phyloP scores from a whole-genome alignment of 2,797 vertebrate species.

The Mastacembelus armatus region DNA sequence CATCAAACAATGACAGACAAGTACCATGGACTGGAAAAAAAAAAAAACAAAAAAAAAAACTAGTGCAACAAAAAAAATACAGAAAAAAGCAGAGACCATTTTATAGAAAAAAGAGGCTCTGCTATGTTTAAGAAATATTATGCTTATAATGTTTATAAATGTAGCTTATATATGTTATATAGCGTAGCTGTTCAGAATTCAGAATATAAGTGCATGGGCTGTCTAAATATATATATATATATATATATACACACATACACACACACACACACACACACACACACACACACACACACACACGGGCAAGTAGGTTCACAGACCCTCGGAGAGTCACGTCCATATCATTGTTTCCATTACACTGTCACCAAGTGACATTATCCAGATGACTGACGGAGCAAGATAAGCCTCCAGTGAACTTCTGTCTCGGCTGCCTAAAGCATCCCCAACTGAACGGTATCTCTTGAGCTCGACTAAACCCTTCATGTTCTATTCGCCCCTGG shows the following conservation, averaged over 20 bases:
- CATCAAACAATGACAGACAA: conserved; percentile 53
- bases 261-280: no score
- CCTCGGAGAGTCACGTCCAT: conserved; percentile 10
- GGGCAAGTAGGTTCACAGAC: conserved; percentile 10
- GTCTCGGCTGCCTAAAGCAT: conserved; percentile 27
- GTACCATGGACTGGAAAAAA: conserved; percentile 17
- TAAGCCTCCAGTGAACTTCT: conserved; percentile 39
- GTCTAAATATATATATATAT: no score
- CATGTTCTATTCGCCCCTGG: conserved; percentile 45
- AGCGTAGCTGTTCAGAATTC: no score
- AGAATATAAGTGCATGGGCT: background rate
- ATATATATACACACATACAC: no score
- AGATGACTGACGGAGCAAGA: conserved; percentile 45
- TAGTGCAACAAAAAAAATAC: no score
- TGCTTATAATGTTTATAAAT: no score
- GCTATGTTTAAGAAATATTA: no score
- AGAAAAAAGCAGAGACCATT: background rate
- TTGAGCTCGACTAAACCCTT: conserved; percentile 56
- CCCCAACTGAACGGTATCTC: conserved; percentile 42
- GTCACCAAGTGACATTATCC: conserved; percentile 48
- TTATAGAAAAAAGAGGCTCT: no score
- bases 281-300: no score
- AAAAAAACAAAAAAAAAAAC: background rate
- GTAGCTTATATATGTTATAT: no score
- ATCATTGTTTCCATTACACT: conserved; percentile 51